Base-by-base conservation (phyloP, 2,113 vertebrate species). In the Laterallus jamaicensis region DNA sequence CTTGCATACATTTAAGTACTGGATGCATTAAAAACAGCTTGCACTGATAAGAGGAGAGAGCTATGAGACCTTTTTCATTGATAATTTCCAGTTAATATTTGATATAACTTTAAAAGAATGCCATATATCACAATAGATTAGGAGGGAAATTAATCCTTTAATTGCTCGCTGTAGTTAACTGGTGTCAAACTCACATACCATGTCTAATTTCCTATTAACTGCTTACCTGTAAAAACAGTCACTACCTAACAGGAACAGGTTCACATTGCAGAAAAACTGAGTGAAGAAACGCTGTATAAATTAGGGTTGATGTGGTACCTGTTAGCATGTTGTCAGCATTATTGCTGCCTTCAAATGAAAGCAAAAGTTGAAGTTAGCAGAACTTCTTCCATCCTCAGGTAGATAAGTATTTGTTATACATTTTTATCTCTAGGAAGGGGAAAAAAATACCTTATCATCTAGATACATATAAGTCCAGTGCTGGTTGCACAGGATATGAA, bases 231-330 rank as follows among this genome's bases (percentile, higher is more conserved):
- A 60, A 42, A 88, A 94, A 71, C 39, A 75, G 73, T 82, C 78
- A 76, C 31, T 68, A 70, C 62, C 59, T 88, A 89, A 59, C 69
- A 93, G 69, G 90, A 94, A 63, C 58, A 88, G 44, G 71, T 22
- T 74, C 78, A 16, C 69, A 40, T 42, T 88, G 89, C 54, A 81
- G 69, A 67, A 80, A 76, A 83, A 37, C 10, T 4, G 3, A 55
- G 40, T 76, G 91, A 97, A 66, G 50, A 96, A 95, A 96, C 8
- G 0, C 95, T 81, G 92, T 86, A 94, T 97, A 94, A 96, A 97
- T 97, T 96, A 91, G n/a, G 40, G 15, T 50, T 69, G 39, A 84
- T 86, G 79, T 4, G 17, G 83, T 88, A 95, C 31, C 83, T 96
- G 67, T 78, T 84, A 92, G 56, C 26, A 63, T 79, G 78, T 88